phyloP scores from a whole-genome alignment of 2,113 vertebrate genomes.

The Mirza zaza region DNA sequence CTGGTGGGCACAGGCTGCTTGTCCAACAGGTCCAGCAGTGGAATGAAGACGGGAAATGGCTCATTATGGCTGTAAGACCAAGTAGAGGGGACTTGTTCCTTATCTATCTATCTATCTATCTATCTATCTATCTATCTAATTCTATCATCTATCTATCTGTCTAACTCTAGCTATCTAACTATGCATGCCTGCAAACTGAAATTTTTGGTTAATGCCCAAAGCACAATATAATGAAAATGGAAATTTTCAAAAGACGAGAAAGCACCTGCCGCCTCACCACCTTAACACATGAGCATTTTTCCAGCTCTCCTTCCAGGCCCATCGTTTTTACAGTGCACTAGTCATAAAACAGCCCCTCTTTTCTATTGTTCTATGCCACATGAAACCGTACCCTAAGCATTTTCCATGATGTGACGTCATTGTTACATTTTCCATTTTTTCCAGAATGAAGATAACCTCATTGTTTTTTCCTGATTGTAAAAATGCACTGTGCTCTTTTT shows the following conservation, averaged over 20 bases:
- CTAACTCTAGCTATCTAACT: too few species aligned
- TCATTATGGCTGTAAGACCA: not conserved
- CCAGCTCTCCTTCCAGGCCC: not conserved
- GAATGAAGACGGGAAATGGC: not conserved
- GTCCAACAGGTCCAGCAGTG: not conserved
- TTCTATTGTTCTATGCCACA: not conserved
- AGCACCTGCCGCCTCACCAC: not conserved
- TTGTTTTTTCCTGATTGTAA: constrained; percentile 16
- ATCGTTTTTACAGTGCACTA: not conserved
- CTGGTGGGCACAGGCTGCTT: not conserved
- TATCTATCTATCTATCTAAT: not conserved
- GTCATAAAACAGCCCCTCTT: not conserved
- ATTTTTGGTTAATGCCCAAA: not conserved
- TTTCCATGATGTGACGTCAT: not conserved
- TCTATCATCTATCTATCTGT: not conserved
- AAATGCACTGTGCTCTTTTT: not conserved
- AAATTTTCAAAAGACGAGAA: not conserved
- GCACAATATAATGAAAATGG: not conserved
- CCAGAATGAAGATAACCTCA: not conserved
- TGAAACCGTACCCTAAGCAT: not conserved
- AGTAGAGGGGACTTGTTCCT: not conserved
- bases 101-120: not conserved
- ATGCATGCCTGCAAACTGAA: not conserved
- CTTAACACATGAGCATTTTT: not conserved
- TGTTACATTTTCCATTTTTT: not conserved